phyloP scores from a whole-genome alignment of 2,113 vertebrate genomes.

The Carettochelys insculpta region DNA sequence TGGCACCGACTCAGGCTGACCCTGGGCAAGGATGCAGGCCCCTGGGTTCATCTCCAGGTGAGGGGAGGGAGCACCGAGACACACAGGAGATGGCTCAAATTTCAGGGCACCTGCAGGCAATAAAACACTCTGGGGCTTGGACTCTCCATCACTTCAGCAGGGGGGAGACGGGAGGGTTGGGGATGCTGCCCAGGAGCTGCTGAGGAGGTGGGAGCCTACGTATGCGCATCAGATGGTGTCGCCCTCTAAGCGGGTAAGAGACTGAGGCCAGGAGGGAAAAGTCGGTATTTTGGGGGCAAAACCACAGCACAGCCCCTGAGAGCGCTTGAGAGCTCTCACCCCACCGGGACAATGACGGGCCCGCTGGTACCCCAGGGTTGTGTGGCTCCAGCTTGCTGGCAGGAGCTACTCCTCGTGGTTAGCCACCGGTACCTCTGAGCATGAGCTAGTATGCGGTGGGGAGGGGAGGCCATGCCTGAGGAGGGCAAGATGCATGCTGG shows the following conservation, averaged over 20 bases:
- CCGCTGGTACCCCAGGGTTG: neutral
- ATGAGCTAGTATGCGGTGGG: no score
- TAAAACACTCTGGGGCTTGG: conserved; percentile 80
- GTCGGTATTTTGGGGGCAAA: neutral
- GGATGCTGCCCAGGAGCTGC: neutral
- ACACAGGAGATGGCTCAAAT: conserved; percentile 41
- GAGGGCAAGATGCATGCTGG: no score
- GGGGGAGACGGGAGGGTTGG: neutral
- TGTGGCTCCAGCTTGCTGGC: neutral
- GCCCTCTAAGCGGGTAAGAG: neutral
- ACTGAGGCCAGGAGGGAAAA: neutral
- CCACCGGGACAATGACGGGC: neutral
- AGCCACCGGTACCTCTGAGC: no score
- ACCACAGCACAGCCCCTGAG: neutral
- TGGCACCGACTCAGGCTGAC: conserved; percentile 43
- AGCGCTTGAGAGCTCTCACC: neutral
- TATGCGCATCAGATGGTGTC: neutral
- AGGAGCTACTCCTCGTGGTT: no score
- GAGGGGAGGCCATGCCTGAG: no score
- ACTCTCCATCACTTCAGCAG: neutral
- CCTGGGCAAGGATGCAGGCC: conserved; percentile 33
- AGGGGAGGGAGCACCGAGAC: conserved; percentile 59
- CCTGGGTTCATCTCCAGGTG: conserved; percentile 78
- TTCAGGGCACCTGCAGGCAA: conserved; percentile 78
- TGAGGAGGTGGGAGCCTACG: conserved; percentile 7